phyloP scores from a whole-genome alignment of 2,797 vertebrate species.

The Microtus obscurus region DNA sequence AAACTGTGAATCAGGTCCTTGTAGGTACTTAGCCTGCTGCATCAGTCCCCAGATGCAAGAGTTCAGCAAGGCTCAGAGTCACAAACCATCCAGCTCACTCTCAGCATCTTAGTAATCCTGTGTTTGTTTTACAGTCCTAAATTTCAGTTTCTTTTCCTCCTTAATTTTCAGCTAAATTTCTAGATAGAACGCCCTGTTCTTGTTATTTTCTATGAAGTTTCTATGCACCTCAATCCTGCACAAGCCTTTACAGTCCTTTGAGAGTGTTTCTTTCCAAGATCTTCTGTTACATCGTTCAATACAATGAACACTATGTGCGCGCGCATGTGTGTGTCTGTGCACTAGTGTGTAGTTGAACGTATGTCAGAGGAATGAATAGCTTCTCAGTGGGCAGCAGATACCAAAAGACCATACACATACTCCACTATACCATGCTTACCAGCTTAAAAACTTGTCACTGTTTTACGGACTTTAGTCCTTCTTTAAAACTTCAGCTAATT shows the following conservation, averaged over 20 bases:
- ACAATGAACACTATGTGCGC: not conserved
- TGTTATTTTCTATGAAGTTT: not conserved
- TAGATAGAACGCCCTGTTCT: not conserved
- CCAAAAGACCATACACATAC: not conserved
- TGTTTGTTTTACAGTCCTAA: not conserved
- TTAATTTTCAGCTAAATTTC: not conserved
- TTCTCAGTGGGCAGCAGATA: not conserved
- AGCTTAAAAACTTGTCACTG: not conserved
- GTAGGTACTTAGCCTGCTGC: not conserved
- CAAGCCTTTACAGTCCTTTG: not conserved
- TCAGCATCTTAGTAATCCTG: not conserved
- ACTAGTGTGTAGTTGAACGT: not conserved
- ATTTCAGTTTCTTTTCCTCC: not conserved
- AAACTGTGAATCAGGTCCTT: not conserved
- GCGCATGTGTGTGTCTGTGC: accelerated
- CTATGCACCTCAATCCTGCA: not conserved
- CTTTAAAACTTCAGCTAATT: not conserved
- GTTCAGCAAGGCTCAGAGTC: not conserved
- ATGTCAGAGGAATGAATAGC: not conserved
- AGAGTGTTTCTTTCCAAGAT: slow-evolving; percentile 18
- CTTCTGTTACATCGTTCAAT: not conserved
- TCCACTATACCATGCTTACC: too few relatives aligned
- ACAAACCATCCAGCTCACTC: not conserved
- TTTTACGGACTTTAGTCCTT: not conserved
- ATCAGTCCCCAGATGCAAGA: not conserved